Conservation (phyloP, 1,140 invertebrate species). For the Drosophila athabasca region DNA sequence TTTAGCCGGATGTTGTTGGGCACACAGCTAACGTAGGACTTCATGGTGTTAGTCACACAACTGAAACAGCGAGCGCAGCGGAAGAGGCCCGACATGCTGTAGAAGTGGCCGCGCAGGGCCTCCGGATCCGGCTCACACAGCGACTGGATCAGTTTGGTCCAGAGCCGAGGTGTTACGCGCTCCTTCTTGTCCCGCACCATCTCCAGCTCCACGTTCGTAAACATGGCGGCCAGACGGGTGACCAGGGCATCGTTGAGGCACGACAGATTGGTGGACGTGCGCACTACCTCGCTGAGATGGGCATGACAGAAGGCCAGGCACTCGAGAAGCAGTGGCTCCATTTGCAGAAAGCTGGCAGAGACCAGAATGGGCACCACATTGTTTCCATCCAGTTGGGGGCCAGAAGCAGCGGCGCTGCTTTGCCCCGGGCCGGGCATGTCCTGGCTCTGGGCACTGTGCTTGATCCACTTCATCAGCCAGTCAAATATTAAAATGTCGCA, state of each 20-base stretch:
- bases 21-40: slow-evolving; percentile 87
- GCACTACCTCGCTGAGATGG: slow-evolving; percentile 91
- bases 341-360: slow-evolving; percentile 96
- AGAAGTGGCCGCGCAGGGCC: slow-evolving; percentile 90
- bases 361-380: slow-evolving; percentile 96
- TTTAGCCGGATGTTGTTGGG: slow-evolving; percentile 89
- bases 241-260: slow-evolving; percentile 91
- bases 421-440: slow-evolving; percentile 62
- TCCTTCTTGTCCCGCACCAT: slow-evolving; percentile 91
- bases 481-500: slow-evolving; percentile 97
- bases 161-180: slow-evolving; percentile 92
- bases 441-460: slow-evolving; percentile 86
- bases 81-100: slow-evolving; percentile 90
- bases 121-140: slow-evolving; percentile 89
- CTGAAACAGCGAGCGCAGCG: slow-evolving; percentile 86
- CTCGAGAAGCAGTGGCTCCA: slow-evolving; percentile 93
- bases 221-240: slow-evolving; percentile 90
- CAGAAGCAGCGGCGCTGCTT: slow-evolving; percentile 10
- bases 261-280: slow-evolving; percentile 90
- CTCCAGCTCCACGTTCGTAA: slow-evolving; percentile 91
- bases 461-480: slow-evolving; percentile 98
- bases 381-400: slow-evolving; percentile 90
- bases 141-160: slow-evolving; percentile 91
- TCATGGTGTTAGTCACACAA: slow-evolving; percentile 86
- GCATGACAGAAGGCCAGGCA: slow-evolving; percentile 92